Base-by-base conservation (phyloP, 2,797 vertebrate species). In the Lagorchestes hirsutus region DNA sequence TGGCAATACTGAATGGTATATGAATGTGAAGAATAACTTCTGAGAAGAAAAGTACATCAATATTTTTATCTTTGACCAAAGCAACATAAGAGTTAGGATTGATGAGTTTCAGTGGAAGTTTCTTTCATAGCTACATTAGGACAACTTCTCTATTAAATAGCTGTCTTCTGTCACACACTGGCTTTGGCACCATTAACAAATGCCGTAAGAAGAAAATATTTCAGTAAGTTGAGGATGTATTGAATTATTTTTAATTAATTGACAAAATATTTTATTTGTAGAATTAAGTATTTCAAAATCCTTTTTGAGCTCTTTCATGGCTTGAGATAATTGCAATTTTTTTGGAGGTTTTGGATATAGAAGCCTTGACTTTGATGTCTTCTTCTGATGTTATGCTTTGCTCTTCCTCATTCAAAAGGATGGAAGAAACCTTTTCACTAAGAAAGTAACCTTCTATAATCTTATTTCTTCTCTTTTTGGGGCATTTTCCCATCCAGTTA, bases 1-100 rank as follows among this genome's bases (percentile, higher is more conserved):
- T 97, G 98, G 97, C 97, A 96, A 97, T 74, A 95, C 94, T 96
- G n/a, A 74, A 74, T 5, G 5, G 2, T 22, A 22, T 40, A 95
- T 97, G 97, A 97, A 96, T 54, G 58, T 55, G 56, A 97, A 87
- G 62, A 93, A 56, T 18, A 93, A 93, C 55, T 96, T 95, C 93
- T 97, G 74, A 90, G 52, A 52, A 94, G 96, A 92, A 91, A 97
- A 94, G 58, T 90, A 3, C 57, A 94, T 94, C 90, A 94, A 96
- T 93, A 97, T 82, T 90, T 95, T 87, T 92, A 94, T 62, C 93
- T 96, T 90, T 98, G 95, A 96, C 96, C 90, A 92, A 57, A 92
- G 91, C 95, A 96, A n/a, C 91, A 62, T 54, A 96, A 82, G 55
- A 96, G 27, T 91, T 92, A 50, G 93, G 74, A 92, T 94, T 93